phyloP scores from a whole-genome alignment of 2,888 invertebrate species.

The Gymnosoma rotundatum region DNA sequence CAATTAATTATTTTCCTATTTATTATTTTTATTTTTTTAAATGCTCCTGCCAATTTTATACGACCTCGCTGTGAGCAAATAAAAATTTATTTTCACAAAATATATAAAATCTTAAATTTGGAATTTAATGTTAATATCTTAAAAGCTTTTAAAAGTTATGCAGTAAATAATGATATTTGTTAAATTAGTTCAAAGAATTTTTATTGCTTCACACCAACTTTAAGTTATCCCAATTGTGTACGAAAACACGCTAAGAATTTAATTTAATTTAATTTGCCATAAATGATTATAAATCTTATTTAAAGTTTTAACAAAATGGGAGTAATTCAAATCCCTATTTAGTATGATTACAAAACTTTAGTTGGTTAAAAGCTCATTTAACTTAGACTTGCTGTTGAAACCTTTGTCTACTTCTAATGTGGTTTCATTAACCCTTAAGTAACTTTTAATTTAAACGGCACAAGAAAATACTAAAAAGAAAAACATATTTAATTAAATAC shows the following conservation, averaged over 20 bases:
- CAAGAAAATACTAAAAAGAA: conserved; percentile 43
- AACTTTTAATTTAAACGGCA: conserved; percentile 68
- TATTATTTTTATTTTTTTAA: no score
- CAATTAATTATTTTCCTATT: no score
- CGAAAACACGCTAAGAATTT: neutral
- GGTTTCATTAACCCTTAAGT: conserved; percentile 69
- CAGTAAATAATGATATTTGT: no score
- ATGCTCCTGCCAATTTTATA: no score
- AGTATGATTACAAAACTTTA: conserved; percentile 61
- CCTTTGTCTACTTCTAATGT: conserved; percentile 64
- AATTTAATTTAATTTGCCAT: conserved; percentile 22
- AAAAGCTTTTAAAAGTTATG: no score
- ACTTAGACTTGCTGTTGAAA: conserved; percentile 40
- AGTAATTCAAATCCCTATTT: conserved; percentile 54
- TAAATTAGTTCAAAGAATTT: no score
- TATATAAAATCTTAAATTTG: no score
- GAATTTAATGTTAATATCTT: no score
- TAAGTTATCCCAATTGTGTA: neutral
- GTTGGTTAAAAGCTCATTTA: conserved; percentile 63
- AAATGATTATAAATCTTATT: conserved; percentile 36
- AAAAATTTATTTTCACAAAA: no score
- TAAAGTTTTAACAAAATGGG: neutral
- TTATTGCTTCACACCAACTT: no score
- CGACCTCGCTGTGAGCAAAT: no score
- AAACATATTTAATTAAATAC: conserved; percentile 68